Base-by-base conservation (phyloP, 2,113 vertebrate genomes). In the Lipotes vexillifer region DNA sequence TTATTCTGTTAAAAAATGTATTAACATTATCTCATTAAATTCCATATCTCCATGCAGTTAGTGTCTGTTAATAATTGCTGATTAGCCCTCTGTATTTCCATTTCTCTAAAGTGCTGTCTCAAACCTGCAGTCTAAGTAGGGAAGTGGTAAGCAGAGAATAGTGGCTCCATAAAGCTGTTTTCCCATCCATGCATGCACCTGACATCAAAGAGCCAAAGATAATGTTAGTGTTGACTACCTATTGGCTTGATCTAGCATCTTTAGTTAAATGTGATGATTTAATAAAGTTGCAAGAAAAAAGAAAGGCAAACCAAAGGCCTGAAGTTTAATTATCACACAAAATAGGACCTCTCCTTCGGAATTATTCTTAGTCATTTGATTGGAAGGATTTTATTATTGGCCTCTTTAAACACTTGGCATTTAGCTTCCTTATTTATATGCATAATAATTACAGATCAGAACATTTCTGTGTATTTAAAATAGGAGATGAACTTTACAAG, bases 351-450 rank as follows among this genome's bases (percentile, higher is more conserved):
- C 21, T n/a, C n/a, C n/a, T 85, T 92, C 14, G 91, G 29, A 78
- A 80, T 71, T 94, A 59, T 81, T 87, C 74, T 93, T 93, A 68
- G 36, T 87, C 17, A n/a, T 90, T 97, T 95, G 38, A 87, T 93
- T 63, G 55, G 90, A 95, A 90, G 68, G 33, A 77, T 97, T 96
- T 71, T 72, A 95, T 98, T 94, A 78, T n/a, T 93, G 49, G 27
- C 36, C 25, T 87, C 89, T 87, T 82, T 77, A 84, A 90, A 88
- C 27, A 71, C 20, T 86, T 94, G 59, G 41, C 88, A 95, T 83
- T 86, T 97, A 38, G n/a, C 59, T 69, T 93, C n/a, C 65, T 97
- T 90, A 75, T 96, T 97, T 80, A 81, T 85, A 59, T 83, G 63
- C 55, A 61, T 78, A 38, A 25, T 87, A 86, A 84, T 98, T 96